Conservation (phyloP, 30 jellyfish, hydroid and myxozoan species). For the Cassiopea andromeda region DNA sequence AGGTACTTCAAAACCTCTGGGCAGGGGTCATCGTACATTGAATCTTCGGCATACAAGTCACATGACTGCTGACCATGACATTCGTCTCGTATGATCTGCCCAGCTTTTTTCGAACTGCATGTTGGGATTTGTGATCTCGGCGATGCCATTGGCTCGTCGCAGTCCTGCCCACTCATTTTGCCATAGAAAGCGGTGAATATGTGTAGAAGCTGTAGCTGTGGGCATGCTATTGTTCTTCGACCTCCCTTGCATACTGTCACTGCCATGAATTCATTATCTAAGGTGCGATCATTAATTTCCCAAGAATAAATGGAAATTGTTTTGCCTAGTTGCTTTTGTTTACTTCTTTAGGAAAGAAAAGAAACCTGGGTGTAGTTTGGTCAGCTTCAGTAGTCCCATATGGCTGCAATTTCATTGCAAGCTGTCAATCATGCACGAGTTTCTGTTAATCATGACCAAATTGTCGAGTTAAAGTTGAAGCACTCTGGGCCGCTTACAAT, state of each 20-base stretch:
- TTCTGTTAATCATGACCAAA: too few species aligned
- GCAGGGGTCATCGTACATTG: conserved; percentile 91
- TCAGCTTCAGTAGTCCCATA: too few species aligned
- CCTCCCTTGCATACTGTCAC: conserved; percentile 95
- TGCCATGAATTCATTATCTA: conserved; percentile 66
- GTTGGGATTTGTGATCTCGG: conserved; percentile 94
- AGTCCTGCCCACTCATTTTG: conserved; percentile 97
- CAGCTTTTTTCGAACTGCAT: conserved; percentile 91
- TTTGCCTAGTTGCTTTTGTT: background rate
- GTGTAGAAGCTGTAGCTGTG: conserved; percentile 78
- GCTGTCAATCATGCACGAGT: too few species aligned
- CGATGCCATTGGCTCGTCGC: conserved; percentile 86
- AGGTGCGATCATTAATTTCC: background rate
- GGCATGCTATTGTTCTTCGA: conserved; percentile 89
- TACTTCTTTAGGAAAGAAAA: background rate
- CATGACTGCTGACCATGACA: conserved; percentile 99
- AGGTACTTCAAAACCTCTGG: conserved; percentile 89
- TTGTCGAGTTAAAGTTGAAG: too few species aligned
- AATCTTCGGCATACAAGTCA: conserved; percentile 94
- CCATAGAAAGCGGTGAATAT: conserved; percentile 97
- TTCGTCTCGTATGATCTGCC: conserved; percentile 73
- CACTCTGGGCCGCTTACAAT: too few species aligned
- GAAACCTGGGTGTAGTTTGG: background rate
- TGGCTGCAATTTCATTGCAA: too few species aligned
- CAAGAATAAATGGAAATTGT: background rate